Percentiles rank a stretch among this genome's conserved stretches.
These are phyloP conservation scores for Coranthus polyacanthus DNA, from an alignment of 2,797 vertebrate species.

Conservation along the genomic window DNA sequence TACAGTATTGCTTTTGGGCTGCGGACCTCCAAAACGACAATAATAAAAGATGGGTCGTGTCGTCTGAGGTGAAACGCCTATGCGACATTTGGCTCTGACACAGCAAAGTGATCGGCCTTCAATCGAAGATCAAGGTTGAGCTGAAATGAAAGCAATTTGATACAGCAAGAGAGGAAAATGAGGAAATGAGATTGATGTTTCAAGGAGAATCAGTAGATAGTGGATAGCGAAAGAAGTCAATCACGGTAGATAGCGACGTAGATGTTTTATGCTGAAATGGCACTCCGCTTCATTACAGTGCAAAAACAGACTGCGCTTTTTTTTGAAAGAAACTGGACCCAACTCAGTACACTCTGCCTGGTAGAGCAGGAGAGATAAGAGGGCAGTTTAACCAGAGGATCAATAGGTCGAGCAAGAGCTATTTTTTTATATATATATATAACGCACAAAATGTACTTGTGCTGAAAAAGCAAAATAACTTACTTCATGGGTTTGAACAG, in stretches of 20 bases:
- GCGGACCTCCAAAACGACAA: conserved; percentile 27
- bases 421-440: conserved; percentile 8
- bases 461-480: conserved; percentile 52
- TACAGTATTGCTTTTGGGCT: conserved; percentile 17
- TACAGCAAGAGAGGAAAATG: conserved; percentile 53
- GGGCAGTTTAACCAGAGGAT: conserved; percentile 11
- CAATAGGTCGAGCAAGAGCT: neutral
- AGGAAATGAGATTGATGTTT: conserved; percentile 68
- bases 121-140: conserved; percentile 66
- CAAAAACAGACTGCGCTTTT: conserved; percentile 32
- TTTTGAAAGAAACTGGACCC: conserved; percentile 27
- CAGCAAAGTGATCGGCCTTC: conserved; percentile 65
- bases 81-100: conserved; percentile 66
- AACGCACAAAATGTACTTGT: conserved; percentile 1
- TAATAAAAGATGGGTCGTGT: conserved; percentile 45
- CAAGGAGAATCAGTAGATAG: conserved; percentile 51
- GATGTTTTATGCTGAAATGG: conserved; percentile 51
- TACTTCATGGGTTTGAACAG: conserved; percentile 89
- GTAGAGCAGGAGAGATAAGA: neutral
- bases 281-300: conserved; percentile 30
- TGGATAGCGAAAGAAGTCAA: conserved; percentile 42
- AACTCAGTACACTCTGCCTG: too few relatives aligned
- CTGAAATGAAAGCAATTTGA: conserved; percentile 74
- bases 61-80: conserved; percentile 61
- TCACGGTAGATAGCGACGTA: conserved; percentile 40